These are phyloP conservation scores for Agriopis leucophaearia DNA, from an alignment of 2,888 invertebrate species.

Conservation along the genomic window DNA sequence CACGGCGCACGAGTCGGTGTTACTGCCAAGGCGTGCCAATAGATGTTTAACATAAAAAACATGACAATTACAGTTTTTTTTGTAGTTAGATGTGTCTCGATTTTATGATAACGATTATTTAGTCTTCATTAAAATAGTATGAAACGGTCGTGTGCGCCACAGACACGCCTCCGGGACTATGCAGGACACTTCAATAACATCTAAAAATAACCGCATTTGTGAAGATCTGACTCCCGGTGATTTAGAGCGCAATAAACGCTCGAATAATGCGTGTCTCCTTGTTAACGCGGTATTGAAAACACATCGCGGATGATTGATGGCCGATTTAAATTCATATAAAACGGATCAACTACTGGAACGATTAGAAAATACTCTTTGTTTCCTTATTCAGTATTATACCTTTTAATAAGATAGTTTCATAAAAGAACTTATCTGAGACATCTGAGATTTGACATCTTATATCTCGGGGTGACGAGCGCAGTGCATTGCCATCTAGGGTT, in stretches of 20 bases:
- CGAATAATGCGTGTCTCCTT: slow-evolving; percentile 49
- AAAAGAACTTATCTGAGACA: not conserved
- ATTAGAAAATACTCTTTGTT: not conserved
- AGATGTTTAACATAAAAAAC: no score
- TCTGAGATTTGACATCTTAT: no score
- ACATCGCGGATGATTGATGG: slow-evolving; percentile 34
- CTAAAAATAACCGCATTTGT: slow-evolving; percentile 57
- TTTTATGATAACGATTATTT: no score
- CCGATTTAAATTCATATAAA: slow-evolving; percentile 15
- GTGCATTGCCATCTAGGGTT: no score
- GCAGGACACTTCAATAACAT: slow-evolving; percentile 56
- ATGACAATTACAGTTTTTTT: no score
- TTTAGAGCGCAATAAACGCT: slow-evolving; percentile 60
- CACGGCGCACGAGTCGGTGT: no score
- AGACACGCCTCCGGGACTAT: slow-evolving; percentile 44
- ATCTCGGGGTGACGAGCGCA: no score
- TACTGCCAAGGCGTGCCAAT: no score
- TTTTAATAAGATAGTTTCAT: not conserved
- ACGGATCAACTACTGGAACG: not conserved
- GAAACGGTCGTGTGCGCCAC: slow-evolving; percentile 5
- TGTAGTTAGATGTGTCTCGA: no score
- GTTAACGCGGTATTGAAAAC: slow-evolving; percentile 44
- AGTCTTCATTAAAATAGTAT: not conserved
- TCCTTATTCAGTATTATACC: not conserved
- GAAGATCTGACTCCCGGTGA: slow-evolving; percentile 53